A percentile compares a stretch with the other conserved stretches of the same genome.
Evolutionary conservation across 1,140 invertebrate species (phyloP).

Genomic region (Drosophila ohnishii): DNA sequence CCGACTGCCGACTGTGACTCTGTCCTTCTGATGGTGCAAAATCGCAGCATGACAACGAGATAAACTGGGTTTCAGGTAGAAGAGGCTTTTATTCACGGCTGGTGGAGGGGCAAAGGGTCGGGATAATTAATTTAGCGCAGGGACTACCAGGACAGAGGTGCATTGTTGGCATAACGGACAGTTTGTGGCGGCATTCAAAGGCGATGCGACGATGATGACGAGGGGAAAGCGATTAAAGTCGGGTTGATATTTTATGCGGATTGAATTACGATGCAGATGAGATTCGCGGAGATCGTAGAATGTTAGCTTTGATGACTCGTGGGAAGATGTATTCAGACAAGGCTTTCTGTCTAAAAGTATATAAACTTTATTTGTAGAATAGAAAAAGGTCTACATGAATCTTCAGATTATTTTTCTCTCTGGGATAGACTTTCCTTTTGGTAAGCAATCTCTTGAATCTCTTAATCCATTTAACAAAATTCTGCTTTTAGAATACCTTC

Average conservation of each 20-base stretch:
- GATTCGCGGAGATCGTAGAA: neutral
- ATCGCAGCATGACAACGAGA: conserved; percentile 62
- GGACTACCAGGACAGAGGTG: conserved; percentile 21
- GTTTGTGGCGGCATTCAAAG: conserved; percentile 51
- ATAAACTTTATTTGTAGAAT: neutral
- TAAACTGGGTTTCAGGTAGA: conserved; percentile 31
- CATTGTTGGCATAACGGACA: conserved; percentile 52
- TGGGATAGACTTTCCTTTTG: neutral
- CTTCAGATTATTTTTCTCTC: neutral
- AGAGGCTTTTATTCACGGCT: conserved; percentile 13
- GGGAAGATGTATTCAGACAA: neutral
- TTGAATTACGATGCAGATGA: conserved; percentile 26
- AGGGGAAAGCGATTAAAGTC: conserved; percentile 35
- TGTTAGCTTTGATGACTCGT: neutral
- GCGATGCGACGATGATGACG: conserved; percentile 42
- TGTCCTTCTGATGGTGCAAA: conserved; percentile 72
- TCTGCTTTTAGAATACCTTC: neutral
- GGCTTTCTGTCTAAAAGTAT: neutral
- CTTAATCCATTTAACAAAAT: too few relatives aligned
- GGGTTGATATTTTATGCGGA: conserved; percentile 40
- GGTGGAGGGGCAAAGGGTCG: conserved; percentile 5
- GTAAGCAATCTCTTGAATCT: neutral
- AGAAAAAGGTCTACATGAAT: too few relatives aligned
- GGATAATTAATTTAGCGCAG: conserved; percentile 70
- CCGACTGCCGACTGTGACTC: conserved; percentile 54